phyloP scores from a whole-genome alignment of 2,888 invertebrate genomes.

The Hesperia comma region DNA sequence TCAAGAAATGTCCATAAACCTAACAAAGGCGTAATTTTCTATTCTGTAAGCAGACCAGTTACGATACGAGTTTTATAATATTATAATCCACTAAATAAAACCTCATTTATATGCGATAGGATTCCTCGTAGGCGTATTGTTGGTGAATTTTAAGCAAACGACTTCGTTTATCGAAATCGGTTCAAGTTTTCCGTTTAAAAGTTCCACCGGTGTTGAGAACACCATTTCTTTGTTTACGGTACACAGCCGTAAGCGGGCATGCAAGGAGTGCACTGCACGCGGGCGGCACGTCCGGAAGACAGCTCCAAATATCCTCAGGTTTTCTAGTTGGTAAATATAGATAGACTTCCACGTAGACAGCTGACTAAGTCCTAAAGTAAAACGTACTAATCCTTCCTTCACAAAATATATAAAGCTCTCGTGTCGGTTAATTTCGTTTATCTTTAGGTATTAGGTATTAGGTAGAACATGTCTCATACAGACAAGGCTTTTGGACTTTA shows the following conservation, averaged over 20 bases:
- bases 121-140: constrained; percentile 4
- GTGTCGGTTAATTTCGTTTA: neutral
- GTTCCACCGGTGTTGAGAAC: neutral
- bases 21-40: neutral
- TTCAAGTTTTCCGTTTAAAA: constrained; percentile 16
- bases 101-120: constrained; percentile 4
- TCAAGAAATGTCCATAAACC: neutral
- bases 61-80: neutral
- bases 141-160: neutral
- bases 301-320: too few relatives aligned
- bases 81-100: constrained; percentile 3
- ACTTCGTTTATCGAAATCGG: constrained; percentile 6
- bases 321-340: too few relatives aligned
- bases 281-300: too few relatives aligned
- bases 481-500: constrained; percentile 4
- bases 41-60: neutral
- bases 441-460: constrained; percentile 6
- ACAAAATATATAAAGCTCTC: too few relatives aligned
- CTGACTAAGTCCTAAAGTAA: too few relatives aligned
- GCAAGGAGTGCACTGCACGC: too few relatives aligned
- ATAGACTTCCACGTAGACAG: too few relatives aligned
- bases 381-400: too few relatives aligned
- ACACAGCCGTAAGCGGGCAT: too few relatives aligned
- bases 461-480: constrained; percentile 3
- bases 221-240: neutral